Evolutionary conservation across 1,140 invertebrate genomes (phyloP).

Genomic region (Hormaphis cornu): DNA sequence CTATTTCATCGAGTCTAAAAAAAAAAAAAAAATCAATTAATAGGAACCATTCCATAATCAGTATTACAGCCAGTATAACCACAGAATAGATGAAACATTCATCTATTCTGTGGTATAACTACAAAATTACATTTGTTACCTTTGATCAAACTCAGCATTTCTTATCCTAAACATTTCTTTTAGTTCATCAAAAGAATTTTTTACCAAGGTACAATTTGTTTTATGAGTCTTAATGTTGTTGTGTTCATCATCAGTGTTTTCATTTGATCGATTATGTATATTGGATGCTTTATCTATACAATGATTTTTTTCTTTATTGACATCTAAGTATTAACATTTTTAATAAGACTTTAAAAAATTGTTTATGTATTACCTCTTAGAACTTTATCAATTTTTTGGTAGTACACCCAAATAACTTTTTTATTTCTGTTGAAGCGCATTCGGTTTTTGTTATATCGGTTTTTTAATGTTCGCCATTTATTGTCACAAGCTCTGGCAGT

Average conservation of each 20-base stretch:
- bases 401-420: slow-evolving; percentile 21
- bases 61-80: too few relatives aligned
- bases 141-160: background rate
- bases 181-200: background rate
- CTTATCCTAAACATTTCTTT: background rate
- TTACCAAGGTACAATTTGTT: background rate
- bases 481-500: slow-evolving; percentile 18
- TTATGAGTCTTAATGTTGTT: background rate
- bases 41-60: too few relatives aligned
- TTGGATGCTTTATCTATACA: background rate
- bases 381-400: slow-evolving; percentile 5
- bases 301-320: background rate
- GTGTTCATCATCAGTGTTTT: background rate
- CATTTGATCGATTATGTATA: background rate
- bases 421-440: background rate
- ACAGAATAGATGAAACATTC: too few relatives aligned
- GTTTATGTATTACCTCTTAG: slow-evolving; percentile 24
- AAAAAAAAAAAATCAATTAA: background rate
- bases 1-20: slow-evolving; percentile 4
- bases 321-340: too few relatives aligned
- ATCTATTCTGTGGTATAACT: too few relatives aligned
- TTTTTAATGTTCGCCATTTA: slow-evolving; percentile 22
- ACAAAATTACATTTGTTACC: background rate
- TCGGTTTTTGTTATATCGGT: slow-evolving; percentile 19
- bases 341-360: too few relatives aligned